phyloP scores from a whole-genome alignment of 2,113 vertebrate genomes.

The Indri indri region DNA sequence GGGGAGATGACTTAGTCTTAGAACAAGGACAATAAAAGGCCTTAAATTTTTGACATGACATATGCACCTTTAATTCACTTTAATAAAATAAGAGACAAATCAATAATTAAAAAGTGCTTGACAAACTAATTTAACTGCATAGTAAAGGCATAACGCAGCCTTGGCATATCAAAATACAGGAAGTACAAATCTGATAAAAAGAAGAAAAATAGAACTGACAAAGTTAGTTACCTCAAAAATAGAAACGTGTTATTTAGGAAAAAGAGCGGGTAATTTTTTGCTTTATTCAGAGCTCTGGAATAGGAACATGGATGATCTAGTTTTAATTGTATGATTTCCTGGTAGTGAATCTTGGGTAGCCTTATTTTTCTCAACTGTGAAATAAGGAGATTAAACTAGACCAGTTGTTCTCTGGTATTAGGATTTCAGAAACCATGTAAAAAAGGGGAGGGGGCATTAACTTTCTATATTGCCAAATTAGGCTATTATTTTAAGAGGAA shows the following conservation, averaged over 20 bases:
- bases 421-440: background rate
- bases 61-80: constrained; percentile 57
- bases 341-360: background rate
- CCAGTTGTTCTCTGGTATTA: background rate
- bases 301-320: background rate
- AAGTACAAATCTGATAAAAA: background rate
- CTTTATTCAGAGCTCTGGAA: background rate
- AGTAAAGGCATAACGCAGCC: constrained; percentile 5
- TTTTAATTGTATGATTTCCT: background rate
- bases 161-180: background rate
- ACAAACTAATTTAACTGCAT: constrained; percentile 54
- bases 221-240: constrained; percentile 14
- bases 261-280: background rate
- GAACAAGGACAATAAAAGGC: constrained; percentile 9
- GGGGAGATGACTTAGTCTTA: background rate
- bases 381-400: background rate
- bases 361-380: background rate
- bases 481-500: background rate
- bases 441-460: background rate
- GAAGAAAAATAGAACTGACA: constrained; percentile 19
- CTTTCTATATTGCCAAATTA: background rate
- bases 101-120: constrained; percentile 62
- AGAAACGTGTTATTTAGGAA: background rate
- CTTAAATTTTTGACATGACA: constrained; percentile 36
- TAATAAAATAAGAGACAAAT: constrained; percentile 63